A percentile compares a stretch with the other conserved stretches of the same genome.
Evolutionary conservation across 2,797 vertebrate genomes (phyloP).

Genomic region (Micromesistius poutassou): DNA sequence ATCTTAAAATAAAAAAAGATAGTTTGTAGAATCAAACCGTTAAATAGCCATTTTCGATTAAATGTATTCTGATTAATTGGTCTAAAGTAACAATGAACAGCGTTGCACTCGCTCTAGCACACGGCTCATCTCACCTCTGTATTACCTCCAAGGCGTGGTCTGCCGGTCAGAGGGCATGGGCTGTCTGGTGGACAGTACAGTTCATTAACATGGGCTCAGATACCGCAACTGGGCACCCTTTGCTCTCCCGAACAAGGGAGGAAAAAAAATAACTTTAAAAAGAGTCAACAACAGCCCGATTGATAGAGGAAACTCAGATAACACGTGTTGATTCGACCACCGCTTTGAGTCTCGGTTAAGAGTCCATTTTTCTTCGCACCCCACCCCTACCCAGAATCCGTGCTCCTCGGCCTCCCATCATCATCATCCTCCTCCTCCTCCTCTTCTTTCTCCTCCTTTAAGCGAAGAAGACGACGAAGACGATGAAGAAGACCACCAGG

Average conservation of each 20-base stretch:
- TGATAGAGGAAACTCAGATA: background rate
- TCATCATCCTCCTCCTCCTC: conserved; percentile 1
- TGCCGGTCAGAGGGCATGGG: background rate
- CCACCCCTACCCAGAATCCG: conserved; percentile 47
- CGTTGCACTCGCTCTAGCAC: conserved; percentile 40
- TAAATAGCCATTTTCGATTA: conserved; percentile 67
- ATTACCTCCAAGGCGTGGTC: background rate
- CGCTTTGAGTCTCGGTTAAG: background rate
- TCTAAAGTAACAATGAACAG: conserved; percentile 52
- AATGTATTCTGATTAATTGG: conserved; percentile 60
- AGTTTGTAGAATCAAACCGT: conserved; percentile 84
- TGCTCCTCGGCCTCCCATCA: conserved; percentile 17
- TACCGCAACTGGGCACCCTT: background rate
- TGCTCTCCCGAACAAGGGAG: background rate
- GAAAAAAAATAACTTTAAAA: background rate
- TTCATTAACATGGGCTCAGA: background rate
- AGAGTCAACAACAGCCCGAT: background rate
- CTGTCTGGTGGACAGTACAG: background rate
- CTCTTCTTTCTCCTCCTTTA: conserved; percentile 59
- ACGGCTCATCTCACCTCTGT: background rate
- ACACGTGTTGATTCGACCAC: background rate
- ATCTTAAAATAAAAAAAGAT: conserved; percentile 50
- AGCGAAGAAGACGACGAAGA: conserved; percentile 96
- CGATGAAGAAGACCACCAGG: conserved; percentile 91
- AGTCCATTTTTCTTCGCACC: background rate